Percentiles rank a stretch among this genome's conserved stretches.
Evolutionary conservation across 2,797 vertebrate genomes (phyloP).

Genomic region (Tarsius wallacei): DNA sequence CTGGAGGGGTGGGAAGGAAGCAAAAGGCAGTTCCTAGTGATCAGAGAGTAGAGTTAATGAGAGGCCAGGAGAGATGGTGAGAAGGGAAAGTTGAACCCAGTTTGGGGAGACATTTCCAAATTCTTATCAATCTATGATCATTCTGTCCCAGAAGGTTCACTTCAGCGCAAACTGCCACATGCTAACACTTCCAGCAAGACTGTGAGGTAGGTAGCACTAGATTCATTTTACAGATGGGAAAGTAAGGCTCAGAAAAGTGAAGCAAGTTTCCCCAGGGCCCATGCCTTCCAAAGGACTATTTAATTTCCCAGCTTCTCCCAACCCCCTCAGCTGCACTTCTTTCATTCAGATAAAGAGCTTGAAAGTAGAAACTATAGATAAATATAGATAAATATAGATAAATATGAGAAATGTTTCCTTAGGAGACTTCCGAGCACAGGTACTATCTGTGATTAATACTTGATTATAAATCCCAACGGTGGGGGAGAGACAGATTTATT

Average conservation of each 20-base stretch:
- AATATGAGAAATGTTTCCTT: too few relatives aligned
- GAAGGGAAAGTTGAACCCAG: not conserved
- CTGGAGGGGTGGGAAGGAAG: too few relatives aligned
- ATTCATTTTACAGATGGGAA: not conserved
- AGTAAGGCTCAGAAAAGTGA: not conserved
- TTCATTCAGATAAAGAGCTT: not conserved
- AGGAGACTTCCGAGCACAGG: not conserved
- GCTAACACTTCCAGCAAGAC: not conserved
- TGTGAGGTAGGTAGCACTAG: not conserved
- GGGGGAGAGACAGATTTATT: not conserved
- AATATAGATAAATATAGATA: too few relatives aligned
- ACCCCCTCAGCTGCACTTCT: not conserved
- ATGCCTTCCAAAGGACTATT: not conserved
- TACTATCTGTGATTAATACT: not conserved
- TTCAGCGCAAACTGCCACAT: not conserved
- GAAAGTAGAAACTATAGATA: not conserved
- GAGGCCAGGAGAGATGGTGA: not conserved
- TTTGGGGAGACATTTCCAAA: not conserved
- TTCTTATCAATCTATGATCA: not conserved
- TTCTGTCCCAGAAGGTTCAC: not conserved
- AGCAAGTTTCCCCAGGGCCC: not conserved
- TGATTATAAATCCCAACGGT: not conserved
- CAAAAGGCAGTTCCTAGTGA: not conserved
- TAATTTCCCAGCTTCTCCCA: not conserved
- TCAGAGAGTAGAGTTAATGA: not conserved